These are phyloP conservation scores for Fulmarus glacialis DNA, from an alignment of 2,113 vertebrate genomes.

Conservation along the genomic window DNA sequence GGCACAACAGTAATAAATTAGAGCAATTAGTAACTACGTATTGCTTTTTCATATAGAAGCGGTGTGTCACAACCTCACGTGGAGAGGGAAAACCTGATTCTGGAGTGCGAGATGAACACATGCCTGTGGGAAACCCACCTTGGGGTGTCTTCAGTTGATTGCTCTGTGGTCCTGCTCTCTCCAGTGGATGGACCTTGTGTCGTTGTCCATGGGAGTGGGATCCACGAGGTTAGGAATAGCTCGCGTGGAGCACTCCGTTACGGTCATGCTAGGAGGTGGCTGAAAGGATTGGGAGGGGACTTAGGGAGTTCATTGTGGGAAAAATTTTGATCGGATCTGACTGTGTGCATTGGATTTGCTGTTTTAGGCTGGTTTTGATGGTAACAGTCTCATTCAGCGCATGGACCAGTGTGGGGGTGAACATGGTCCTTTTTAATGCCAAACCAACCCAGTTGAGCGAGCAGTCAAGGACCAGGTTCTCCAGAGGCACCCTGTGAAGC, in stretches of 20 bases:
- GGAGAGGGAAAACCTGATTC: neutral
- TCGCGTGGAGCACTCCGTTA: neutral
- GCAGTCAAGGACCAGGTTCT: neutral
- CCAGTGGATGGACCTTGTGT: neutral
- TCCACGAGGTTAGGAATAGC: neutral
- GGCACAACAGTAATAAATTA: neutral
- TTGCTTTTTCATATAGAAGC: fast-evolving
- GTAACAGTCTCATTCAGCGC: neutral
- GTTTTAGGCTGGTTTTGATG: neutral
- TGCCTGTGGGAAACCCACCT: fast-evolving
- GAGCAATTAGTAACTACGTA: neutral
- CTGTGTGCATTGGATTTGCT: neutral
- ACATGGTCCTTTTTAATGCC: neutral
- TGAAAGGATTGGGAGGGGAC: neutral
- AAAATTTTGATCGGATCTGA: neutral
- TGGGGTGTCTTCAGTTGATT: neutral
- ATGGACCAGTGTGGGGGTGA: too few relatives aligned
- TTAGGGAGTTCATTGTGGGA: neutral
- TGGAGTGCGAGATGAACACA: fast-evolving
- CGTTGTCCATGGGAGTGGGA: fast-evolving
- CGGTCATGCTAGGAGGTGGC: fast-evolving
- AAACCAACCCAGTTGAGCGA: neutral
- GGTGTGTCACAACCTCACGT: fast-evolving
- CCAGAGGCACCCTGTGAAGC: neutral
- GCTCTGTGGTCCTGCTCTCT: fast-evolving